Conservation (phyloP, 2,888 invertebrate species). For the Apamea sordens region DNA sequence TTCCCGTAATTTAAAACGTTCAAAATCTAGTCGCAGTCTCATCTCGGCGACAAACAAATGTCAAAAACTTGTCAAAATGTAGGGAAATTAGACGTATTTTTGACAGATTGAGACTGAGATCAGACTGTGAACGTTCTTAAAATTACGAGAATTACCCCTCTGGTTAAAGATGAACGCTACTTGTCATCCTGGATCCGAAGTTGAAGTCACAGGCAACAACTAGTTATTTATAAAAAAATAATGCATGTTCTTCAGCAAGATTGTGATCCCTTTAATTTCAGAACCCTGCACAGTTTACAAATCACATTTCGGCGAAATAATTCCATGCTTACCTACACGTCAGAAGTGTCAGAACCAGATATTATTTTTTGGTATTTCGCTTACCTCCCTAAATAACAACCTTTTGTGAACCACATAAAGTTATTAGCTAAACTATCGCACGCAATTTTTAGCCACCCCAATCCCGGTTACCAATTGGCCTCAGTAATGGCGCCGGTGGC, state of each 20-base stretch:
- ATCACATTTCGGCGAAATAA: background rate
- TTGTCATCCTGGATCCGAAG: background rate
- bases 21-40: too few species aligned
- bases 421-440: constrained; percentile 35
- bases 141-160: too few species aligned
- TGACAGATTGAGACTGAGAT: too few species aligned
- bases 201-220: too few species aligned
- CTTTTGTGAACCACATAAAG: constrained; percentile 31
- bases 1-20: too few species aligned
- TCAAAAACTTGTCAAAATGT: too few species aligned
- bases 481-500: constrained; percentile 43
- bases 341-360: background rate
- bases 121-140: too few species aligned
- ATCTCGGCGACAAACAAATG: too few species aligned
- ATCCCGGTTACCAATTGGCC: constrained; percentile 40
- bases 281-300: background rate
- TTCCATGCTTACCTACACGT: background rate
- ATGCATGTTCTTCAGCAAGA: background rate
- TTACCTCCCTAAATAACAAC: background rate
- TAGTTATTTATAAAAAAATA: too few species aligned
- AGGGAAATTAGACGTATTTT: too few species aligned
- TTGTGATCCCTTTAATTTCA: background rate
- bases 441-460: constrained; percentile 46
- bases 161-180: background rate
- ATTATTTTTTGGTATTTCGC: background rate